phyloP scores from a whole-genome alignment of 2,797 vertebrate species.

The Myoxocephalus aenaeus region DNA sequence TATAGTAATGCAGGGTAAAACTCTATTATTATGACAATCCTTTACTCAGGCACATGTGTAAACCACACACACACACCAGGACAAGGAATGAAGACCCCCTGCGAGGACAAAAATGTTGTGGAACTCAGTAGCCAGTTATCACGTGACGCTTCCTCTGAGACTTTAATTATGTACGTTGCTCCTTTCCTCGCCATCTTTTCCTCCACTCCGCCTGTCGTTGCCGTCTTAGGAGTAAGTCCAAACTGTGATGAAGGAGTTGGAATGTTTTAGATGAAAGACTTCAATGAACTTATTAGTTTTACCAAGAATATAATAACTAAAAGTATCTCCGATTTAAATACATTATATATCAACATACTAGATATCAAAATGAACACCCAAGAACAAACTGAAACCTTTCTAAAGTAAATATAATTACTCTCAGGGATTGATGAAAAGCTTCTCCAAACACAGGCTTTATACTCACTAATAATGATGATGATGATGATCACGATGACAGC shows the following conservation, averaged over 20 bases:
- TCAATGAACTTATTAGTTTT: neutral
- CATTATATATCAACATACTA: neutral
- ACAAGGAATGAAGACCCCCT: constrained; percentile 66
- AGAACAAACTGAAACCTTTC: neutral
- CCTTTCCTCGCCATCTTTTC: constrained; percentile 45
- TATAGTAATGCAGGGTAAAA: constrained; percentile 28
- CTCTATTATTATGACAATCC: constrained; percentile 11
- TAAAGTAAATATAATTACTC: neutral
- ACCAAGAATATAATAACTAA: neutral
- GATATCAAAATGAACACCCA: neutral
- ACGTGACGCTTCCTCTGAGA: constrained; percentile 50
- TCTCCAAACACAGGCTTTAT: constrained; percentile 20
- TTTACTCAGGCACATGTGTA: constrained; percentile 29
- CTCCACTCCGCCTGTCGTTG: constrained; percentile 22
- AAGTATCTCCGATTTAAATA: neutral
- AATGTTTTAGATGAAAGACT: neutral
- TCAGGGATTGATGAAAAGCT: neutral
- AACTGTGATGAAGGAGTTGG: constrained; percentile 63
- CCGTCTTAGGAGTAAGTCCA: constrained; percentile 63
- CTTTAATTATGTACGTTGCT: constrained; percentile 42
- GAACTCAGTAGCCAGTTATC: constrained; percentile 65
- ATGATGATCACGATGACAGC: constrained; percentile 81
- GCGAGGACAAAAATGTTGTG: constrained; percentile 42
- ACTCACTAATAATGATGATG: constrained; percentile 81
- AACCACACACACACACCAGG: constrained; percentile 17